Base-by-base conservation (phyloP, 2,797 vertebrate species). In the Aldrovandia affinis region DNA sequence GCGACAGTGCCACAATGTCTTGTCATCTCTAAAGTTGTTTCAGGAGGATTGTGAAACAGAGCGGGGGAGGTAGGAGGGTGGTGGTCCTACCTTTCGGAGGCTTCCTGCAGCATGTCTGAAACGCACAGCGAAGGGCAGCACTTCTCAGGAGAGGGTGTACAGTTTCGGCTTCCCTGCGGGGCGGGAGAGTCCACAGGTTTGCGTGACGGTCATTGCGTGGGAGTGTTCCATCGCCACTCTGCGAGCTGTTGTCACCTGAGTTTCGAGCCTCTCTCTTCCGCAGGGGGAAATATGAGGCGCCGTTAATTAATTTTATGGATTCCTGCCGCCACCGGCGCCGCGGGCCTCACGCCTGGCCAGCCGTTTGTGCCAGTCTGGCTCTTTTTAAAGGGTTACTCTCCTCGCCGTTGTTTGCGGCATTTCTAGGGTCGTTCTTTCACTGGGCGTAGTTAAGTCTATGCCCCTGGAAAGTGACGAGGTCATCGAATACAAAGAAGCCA, bases 51-150 rank as follows among this genome's bases (percentile, higher is more conserved):
- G 86, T 10, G 68, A n/a, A 12, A 79, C 22, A 68, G 81, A 3
- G 85, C 33, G 9, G 8, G 61, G 5, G 18, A 30, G 36, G 39
- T 1, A 2, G 20, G 85, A 86, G 22, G 52, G 50, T 39, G 85
- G 55, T 20, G 36, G n/a, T 55, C 78, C 78, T 93, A 96, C 96
- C 95, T 95, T 90, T 93, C 93, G 59, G 91, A 89, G 84, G 93
- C 94, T 92, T 92, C 93, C 88, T 94, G 93, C 87, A 95, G 91
- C 91, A 95, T 94, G 88, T 95, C 93, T 85, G 92, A 90, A 87
- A 95, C 94, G 91, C 87, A 93, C 86, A 96, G 91, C 84, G 94
- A 92, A 52, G 95, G 93, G 90, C 94, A 95, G 90, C 94, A 95
- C 87, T 92, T 93, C 92, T 92, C 94, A 90, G 92, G 93, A 84